phyloP scores from a whole-genome alignment of 2,888 invertebrate species.

The Archips crataeganus region DNA sequence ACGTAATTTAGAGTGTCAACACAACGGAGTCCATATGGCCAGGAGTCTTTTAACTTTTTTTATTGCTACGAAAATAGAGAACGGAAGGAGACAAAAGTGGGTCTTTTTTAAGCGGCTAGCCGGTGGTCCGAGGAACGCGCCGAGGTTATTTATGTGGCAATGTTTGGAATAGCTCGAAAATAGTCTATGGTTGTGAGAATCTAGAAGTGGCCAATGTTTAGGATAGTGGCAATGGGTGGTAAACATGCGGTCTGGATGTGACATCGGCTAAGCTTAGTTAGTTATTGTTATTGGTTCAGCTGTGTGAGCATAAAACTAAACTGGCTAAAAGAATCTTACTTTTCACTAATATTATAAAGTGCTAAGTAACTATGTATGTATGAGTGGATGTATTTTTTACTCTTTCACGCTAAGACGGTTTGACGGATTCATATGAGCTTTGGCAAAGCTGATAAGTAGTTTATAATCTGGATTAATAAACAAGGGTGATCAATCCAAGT shows the following conservation, averaged over 20 bases:
- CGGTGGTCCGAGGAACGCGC: conserved; percentile 64
- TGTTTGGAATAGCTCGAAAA: conserved; percentile 35
- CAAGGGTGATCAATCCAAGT: too few relatives aligned
- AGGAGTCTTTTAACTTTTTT: conserved; percentile 62
- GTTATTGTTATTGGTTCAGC: neutral
- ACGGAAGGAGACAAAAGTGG: conserved; percentile 72
- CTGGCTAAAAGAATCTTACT: too few relatives aligned
- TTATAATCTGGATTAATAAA: too few relatives aligned
- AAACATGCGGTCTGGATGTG: conserved; percentile 4
- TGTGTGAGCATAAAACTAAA: neutral
- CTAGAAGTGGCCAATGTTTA: conserved; percentile 15
- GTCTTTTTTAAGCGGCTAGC: conserved; percentile 67
- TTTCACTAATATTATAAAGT: too few relatives aligned
- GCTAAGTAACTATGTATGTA: too few relatives aligned
- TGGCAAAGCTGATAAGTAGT: too few relatives aligned
- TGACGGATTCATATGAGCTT: too few relatives aligned
- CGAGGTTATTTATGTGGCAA: conserved; percentile 47
- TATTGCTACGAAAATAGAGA: conserved; percentile 63
- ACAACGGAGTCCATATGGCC: conserved; percentile 70
- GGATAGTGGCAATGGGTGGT: neutral
- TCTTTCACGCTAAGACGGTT: too few relatives aligned
- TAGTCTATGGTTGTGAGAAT: conserved; percentile 8
- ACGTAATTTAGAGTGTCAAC: conserved; percentile 46
- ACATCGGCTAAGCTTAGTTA: neutral
- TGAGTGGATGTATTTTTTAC: too few relatives aligned